Base-by-base conservation (phyloP, 2,888 invertebrate genomes). In the Catocala sponsa region DNA sequence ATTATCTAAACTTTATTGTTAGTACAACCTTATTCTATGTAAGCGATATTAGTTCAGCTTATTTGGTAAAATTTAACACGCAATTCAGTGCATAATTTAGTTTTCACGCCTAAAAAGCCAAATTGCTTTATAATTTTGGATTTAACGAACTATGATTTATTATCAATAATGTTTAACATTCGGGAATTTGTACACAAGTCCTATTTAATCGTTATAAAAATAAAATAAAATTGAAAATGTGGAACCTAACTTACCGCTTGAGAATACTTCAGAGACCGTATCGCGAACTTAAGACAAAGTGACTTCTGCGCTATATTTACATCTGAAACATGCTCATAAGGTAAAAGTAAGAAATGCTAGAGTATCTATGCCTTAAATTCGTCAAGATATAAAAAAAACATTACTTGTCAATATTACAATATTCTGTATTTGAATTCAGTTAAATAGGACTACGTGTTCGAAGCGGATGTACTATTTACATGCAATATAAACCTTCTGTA, bases 41-140 rank as follows among this genome's bases (percentile, higher is more conserved):
- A 81, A 80, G 82, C 80, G 74, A 73, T 63, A 73, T 72, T 73
- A 75, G 58, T 76, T 70, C 47, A 76, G 74, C 79, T 83, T 84
- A 86, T 84, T 86, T 85, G 83, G 83, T 86, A 85, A 79, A 70
- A 71, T 73, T 53, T 66, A 67, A 63, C 76, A 74, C 74, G 77
- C 68, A 76, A 76, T 73, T 81, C 76, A 82, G 81, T 86, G 77
- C 76, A 65, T 52, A 59, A 74, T 66, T 63, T 38, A 38, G 25
- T 63, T 69, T 68, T 59, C 74, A 79, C 64, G 62, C 85, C 85
- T 86, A 87, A 84, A 70, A 83, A 88, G 87, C 88, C 89, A 89
- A 89, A 89, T 87, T 87, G 86, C 74, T 70, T 65, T 65, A 61
- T 72, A 61, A 67, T 72, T 70, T 71, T 67, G 33, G 10, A 60